Evolutionary conservation across 1,140 invertebrate species (phyloP).

Genomic region (Danaus plexippus): DNA sequence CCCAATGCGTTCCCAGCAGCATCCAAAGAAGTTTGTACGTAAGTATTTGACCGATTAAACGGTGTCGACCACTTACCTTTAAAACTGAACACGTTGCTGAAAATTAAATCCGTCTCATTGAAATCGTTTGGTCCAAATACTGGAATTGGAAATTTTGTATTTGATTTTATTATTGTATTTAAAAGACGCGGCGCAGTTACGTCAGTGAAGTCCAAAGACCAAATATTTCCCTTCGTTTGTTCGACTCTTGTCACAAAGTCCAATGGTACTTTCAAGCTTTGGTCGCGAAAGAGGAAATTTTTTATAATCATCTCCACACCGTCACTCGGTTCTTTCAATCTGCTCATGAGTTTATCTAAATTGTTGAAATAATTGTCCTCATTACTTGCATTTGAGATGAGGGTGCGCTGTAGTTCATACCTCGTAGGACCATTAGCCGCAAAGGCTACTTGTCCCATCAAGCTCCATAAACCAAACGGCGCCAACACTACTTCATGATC

Average conservation of each 20-base stretch:
- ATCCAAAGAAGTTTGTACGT: slow-evolving; percentile 63
- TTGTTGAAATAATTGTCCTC: not conserved
- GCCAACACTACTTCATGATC: slow-evolving; percentile 4
- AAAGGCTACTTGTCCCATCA: slow-evolving; percentile 2
- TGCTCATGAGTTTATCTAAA: too few species aligned
- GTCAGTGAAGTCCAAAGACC: slow-evolving; percentile 57
- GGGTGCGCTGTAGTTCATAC: not conserved
- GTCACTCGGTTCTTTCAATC: too few species aligned
- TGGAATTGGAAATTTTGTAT: too few species aligned
- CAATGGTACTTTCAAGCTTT: not conserved
- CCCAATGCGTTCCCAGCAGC: slow-evolving; percentile 57
- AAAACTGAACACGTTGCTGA: slow-evolving; percentile 75
- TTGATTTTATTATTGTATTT: too few species aligned
- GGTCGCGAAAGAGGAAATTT: not conserved
- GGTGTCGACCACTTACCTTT: slow-evolving; percentile 81
- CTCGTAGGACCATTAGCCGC: not conserved
- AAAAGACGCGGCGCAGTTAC: slow-evolving; percentile 41
- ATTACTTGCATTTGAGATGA: slow-evolving; percentile 2
- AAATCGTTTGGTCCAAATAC: too few species aligned
- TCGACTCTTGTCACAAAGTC: too few species aligned
- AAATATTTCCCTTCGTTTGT: not conserved
- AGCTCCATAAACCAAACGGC: slow-evolving; percentile 4
- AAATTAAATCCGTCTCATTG: slow-evolving; percentile 80
- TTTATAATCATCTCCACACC: too few species aligned
- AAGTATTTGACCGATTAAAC: slow-evolving; percentile 76